Conservation (phyloP, 2,113 vertebrate species). For the Ascaphus truei region DNA sequence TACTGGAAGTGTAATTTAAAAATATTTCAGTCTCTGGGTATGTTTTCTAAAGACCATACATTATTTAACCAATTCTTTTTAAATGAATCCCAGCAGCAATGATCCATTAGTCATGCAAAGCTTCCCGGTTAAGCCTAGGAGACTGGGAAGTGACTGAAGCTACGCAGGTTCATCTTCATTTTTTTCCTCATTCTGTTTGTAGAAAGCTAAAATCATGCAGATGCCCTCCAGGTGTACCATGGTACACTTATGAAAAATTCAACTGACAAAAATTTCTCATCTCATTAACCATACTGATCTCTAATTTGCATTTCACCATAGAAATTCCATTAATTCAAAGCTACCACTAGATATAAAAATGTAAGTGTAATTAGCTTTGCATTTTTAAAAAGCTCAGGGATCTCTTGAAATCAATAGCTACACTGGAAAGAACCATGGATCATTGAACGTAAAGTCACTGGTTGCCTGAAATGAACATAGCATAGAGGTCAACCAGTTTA, state of each 20-base stretch:
- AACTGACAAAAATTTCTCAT: constrained; percentile 30
- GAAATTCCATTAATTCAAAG: constrained; percentile 28
- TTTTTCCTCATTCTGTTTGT: background rate
- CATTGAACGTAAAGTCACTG: constrained; percentile 37
- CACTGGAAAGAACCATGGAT: constrained; percentile 38
- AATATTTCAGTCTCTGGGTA: background rate
- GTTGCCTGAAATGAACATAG: constrained; percentile 30
- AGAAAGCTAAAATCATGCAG: constrained; percentile 5
- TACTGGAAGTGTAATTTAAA: constrained; percentile 29
- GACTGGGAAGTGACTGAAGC: background rate
- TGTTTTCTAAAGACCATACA: constrained; percentile 4
- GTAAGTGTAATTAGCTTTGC: constrained; percentile 47
- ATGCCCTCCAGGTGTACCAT: constrained; percentile 39
- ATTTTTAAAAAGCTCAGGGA: constrained; percentile 48
- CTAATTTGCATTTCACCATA: constrained; percentile 25
- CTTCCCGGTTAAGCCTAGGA: constrained; percentile 4
- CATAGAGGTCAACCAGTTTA: constrained; percentile 30
- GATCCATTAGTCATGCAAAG: constrained; percentile 24
- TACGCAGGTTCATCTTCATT: background rate
- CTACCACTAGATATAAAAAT: constrained; percentile 36
- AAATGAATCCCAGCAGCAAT: constrained; percentile 11
- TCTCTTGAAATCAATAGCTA: constrained; percentile 48
- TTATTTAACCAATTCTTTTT: constrained; percentile 17
- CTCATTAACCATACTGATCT: constrained; percentile 33
- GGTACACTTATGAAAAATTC: constrained; percentile 15